Base-by-base conservation (phyloP, 2,797 vertebrate genomes). In the Periophthalmus magnuspinnatus region DNA sequence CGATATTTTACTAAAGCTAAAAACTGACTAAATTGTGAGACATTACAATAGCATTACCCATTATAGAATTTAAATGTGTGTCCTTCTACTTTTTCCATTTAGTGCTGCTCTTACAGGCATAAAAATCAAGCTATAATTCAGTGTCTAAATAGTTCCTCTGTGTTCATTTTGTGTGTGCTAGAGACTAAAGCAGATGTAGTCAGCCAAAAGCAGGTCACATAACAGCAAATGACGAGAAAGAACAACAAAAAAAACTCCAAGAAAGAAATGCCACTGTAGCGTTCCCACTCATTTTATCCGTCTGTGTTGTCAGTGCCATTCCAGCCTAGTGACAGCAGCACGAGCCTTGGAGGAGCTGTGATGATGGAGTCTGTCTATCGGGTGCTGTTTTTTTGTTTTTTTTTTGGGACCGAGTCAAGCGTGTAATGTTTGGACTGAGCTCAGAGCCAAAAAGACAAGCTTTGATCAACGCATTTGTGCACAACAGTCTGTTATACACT, bases 401-500 rank as follows among this genome's bases (percentile, higher is more conserved):
- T 64, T 48, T 47, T 64, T 7, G 62, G n/a, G 22, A 34, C 38
- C 10, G 33, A 77, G 67, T 24, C 38, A 70, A 68, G 50, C 67
- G 67, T 63, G 59, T 36, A 71, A 81, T 45, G 47, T 74, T 71
- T 59, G 66, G 69, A 54, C 47, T 67, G 38, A 64, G 65, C 65
- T 56, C 9, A 11, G 45, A 66, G 75, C 68, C n/a, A 68, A 68
- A n/a, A 72, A 62, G 64, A 63, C 64, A 28, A 68, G 14, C 63
- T 84, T 67, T 76, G 61, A 80, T 68, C 66, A 64, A 66, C 64
- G 70, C 56, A 57, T 66, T 71, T 74, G 65, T 54, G 21, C 57
- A 60, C 65, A 34, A 24, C 0, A 70, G 57, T 52, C 68, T 10
- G 58, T 64, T 70, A 63, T 48, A 54, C 57, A 67, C 68, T 45